Conservation (phyloP, 1,140 invertebrate species). For the Drosophila pectinifera region DNA sequence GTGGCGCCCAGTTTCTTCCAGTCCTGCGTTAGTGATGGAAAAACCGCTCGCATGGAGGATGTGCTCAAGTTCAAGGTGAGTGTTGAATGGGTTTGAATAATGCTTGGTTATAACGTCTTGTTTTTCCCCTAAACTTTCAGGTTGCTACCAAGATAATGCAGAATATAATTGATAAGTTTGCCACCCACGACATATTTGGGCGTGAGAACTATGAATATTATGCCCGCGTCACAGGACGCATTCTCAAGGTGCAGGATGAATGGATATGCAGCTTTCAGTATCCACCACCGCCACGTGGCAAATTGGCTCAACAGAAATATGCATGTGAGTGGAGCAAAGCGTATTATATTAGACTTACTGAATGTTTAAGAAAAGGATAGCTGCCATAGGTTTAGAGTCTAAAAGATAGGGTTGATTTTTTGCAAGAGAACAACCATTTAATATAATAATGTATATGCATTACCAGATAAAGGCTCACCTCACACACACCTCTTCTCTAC, state of each 20-base stretch:
- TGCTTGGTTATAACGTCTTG: too few relatives aligned
- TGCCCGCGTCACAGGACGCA: slow-evolving; percentile 96
- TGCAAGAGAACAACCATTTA: too few relatives aligned
- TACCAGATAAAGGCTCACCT: too few relatives aligned
- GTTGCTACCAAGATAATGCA: slow-evolving; percentile 97
- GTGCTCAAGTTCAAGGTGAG: slow-evolving; percentile 96
- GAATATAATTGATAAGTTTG: slow-evolving; percentile 98
- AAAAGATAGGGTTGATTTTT: too few relatives aligned
- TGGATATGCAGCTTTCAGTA: slow-evolving; percentile 97
- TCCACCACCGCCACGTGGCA: slow-evolving; percentile 90
- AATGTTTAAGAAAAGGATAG: too few relatives aligned
- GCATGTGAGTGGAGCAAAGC: slow-evolving; percentile 87
- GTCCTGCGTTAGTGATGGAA: slow-evolving; percentile 96
- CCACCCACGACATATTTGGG: slow-evolving; percentile 96
- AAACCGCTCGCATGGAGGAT: slow-evolving; percentile 97
- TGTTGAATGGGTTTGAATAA: too few relatives aligned
- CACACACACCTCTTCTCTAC: too few relatives aligned
- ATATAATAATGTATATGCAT: too few relatives aligned
- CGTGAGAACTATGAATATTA: slow-evolving; percentile 99
- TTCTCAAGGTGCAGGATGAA: slow-evolving; percentile 95
- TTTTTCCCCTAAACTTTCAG: slow-evolving; percentile 85
- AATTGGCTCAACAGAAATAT: slow-evolving; percentile 86
- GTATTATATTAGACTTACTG: not conserved
- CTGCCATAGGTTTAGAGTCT: too few relatives aligned
- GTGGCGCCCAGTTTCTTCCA: slow-evolving; percentile 99